These are phyloP conservation scores for Echinops telfairi DNA, from an alignment of 2,113 vertebrate genomes.

Conservation along the genomic window DNA sequence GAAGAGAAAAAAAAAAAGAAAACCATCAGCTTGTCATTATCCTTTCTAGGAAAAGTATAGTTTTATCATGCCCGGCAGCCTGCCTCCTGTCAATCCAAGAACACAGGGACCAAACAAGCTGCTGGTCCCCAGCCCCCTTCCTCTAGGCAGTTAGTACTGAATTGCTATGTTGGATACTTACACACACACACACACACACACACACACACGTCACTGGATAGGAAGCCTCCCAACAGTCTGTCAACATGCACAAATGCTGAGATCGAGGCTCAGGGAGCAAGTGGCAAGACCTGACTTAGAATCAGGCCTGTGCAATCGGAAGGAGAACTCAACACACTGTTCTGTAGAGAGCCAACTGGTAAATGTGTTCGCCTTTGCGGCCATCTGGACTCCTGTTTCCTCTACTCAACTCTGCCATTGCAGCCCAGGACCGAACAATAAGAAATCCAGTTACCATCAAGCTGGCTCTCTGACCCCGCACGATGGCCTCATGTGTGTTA, in stretches of 20 bases:
- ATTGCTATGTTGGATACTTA: accelerated
- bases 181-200: accelerated
- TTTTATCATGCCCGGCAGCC: too few species aligned
- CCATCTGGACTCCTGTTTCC: background rate
- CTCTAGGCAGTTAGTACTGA: background rate
- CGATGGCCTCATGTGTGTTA: background rate
- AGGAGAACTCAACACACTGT: background rate
- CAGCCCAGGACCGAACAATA: background rate
- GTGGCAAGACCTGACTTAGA: background rate
- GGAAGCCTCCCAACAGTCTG: too few species aligned
- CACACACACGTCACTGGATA: background rate
- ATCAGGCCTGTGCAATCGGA: background rate
- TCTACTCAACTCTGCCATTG: background rate
- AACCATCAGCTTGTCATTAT: background rate
- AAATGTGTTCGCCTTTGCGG: background rate
- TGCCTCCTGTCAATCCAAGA: background rate
- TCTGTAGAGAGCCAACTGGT: background rate
- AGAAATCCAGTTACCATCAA: background rate
- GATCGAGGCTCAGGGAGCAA: background rate
- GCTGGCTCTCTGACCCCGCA: background rate
- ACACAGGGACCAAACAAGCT: accelerated
- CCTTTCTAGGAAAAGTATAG: background rate
- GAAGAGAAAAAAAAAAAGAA: background rate
- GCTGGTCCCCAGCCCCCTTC: accelerated
- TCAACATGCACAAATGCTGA: background rate